Conservation (phyloP, 2,797 vertebrate species). For the Heterohyrax brucei region DNA sequence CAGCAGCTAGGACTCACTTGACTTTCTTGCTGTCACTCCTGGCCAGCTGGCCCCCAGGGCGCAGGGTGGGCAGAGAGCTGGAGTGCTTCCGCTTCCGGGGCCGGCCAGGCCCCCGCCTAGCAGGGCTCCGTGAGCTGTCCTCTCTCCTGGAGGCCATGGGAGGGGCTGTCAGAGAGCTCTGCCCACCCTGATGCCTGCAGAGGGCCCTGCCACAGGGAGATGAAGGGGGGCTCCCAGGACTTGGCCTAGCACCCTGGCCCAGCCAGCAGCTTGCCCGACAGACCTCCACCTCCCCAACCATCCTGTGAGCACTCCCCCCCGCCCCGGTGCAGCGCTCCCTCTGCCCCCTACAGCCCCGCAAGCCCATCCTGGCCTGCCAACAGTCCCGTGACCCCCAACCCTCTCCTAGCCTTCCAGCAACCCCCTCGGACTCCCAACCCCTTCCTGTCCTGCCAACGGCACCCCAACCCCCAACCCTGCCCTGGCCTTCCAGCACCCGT, state of each 20-base stretch:
- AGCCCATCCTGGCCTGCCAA: background rate
- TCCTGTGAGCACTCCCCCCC: too few relatives aligned
- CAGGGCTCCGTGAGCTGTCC: constrained; percentile 96
- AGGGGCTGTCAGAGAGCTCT: background rate
- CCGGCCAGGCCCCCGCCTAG: constrained; percentile 95
- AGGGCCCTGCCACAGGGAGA: background rate
- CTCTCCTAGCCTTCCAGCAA: background rate
- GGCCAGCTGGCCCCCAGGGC: constrained; percentile 81
- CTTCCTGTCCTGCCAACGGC: background rate
- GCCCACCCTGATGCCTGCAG: background rate
- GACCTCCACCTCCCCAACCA: too few relatives aligned
- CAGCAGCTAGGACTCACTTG: constrained; percentile 93
- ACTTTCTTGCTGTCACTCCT: constrained; percentile 92
- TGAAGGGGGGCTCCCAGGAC: background rate
- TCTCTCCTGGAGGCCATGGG: constrained; percentile 93
- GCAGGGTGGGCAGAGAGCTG: constrained; percentile 85
- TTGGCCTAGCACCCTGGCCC: too few relatives aligned
- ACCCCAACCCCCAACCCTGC: background rate
- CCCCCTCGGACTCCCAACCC: background rate
- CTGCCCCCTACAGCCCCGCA: background rate
- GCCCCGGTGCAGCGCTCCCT: too few relatives aligned
- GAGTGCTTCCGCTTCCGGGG: constrained; percentile 95
- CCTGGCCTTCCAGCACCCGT: background rate
- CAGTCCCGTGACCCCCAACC: too few relatives aligned
- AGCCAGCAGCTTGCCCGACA: too few relatives aligned